phyloP scores from a whole-genome alignment of 92 coral and sea anemone genomes.

The Parazoanthus swiftii region DNA sequence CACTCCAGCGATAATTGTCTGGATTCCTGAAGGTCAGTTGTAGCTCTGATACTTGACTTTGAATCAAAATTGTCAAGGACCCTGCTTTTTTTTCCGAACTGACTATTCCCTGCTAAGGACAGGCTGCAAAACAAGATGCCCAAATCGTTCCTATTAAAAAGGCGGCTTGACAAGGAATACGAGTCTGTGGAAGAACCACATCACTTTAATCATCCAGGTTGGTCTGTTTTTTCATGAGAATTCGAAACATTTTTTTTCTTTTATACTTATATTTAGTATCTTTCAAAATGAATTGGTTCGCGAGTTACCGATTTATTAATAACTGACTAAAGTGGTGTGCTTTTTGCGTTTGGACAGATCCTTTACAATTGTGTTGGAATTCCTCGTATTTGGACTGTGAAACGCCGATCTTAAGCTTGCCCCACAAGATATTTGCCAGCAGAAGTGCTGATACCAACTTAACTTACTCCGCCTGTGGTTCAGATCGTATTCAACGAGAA shows the following conservation, averaged over 20 bases:
- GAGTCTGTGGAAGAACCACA: constrained; percentile 2
- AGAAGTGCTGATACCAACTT: background rate
- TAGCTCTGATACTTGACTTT: background rate
- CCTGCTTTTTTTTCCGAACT: background rate
- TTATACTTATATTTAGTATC: background rate
- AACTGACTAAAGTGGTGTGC: constrained; percentile 4
- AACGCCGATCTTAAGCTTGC: constrained; percentile 1
- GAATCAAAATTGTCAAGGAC: background rate
- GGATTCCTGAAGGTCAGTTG: background rate
- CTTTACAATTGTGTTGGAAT: background rate
- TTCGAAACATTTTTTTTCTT: background rate
- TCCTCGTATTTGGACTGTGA: constrained; percentile 6
- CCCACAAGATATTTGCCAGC: constrained; percentile 2
- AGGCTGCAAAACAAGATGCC: constrained; percentile 58
- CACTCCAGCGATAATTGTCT: background rate
- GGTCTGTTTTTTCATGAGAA: background rate
- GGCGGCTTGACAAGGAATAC: constrained; percentile 54
- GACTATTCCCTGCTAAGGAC: background rate
- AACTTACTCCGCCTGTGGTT: background rate
- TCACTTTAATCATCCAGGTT: constrained; percentile 7
- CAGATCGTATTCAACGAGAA: background rate
- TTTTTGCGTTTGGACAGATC: constrained; percentile 2
- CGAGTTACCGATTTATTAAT: background rate
- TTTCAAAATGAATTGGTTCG: no score
- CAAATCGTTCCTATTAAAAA: constrained; percentile 71